A percentile compares a stretch with the other conserved stretches of the same genome.
phyloP scores from a whole-genome alignment of 2,797 vertebrate species.

The Carapus acus region DNA sequence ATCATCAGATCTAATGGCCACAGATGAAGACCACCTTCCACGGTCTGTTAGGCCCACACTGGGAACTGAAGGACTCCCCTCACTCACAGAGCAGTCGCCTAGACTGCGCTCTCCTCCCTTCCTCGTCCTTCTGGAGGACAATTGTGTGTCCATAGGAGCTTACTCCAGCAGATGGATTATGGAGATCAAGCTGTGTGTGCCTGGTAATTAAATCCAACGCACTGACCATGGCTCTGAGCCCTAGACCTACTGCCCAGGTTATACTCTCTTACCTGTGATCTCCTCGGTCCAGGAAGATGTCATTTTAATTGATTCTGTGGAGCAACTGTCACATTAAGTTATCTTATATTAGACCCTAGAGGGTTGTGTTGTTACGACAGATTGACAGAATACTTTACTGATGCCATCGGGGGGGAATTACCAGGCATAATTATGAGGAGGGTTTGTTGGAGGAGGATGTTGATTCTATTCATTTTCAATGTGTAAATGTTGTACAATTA shows the following conservation, averaged over 20 bases:
- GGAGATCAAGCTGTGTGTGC: conserved; percentile 63
- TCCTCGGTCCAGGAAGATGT: conserved; percentile 41
- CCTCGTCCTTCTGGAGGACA: conserved; percentile 54
- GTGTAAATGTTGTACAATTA: too few relatives aligned
- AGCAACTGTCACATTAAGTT: conserved; percentile 24
- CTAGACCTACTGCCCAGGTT: conserved; percentile 56
- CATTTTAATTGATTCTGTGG: conserved; percentile 42
- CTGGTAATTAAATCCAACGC: conserved; percentile 63
- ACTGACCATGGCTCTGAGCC: conserved; percentile 43
- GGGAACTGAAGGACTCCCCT: conserved; percentile 56
- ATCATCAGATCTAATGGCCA: conserved; percentile 46
- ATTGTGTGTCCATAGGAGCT: conserved; percentile 44
- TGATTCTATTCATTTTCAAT: too few relatives aligned
- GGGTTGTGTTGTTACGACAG: neutral
- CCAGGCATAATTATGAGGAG: too few relatives aligned
- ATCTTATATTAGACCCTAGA: neutral
- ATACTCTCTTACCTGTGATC: conserved; percentile 39
- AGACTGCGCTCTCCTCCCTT: conserved; percentile 35
- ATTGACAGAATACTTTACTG: too few relatives aligned
- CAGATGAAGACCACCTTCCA: conserved; percentile 47
- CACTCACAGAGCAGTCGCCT: conserved; percentile 65
- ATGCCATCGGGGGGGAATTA: too few relatives aligned
- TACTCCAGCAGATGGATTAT: conserved; percentile 68
- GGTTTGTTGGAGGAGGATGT: too few relatives aligned
- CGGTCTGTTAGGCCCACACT: conserved; percentile 39